These are phyloP conservation scores for Lasioglossum villosulum DNA, from an alignment of 2,888 invertebrate species.

Conservation along the genomic window DNA sequence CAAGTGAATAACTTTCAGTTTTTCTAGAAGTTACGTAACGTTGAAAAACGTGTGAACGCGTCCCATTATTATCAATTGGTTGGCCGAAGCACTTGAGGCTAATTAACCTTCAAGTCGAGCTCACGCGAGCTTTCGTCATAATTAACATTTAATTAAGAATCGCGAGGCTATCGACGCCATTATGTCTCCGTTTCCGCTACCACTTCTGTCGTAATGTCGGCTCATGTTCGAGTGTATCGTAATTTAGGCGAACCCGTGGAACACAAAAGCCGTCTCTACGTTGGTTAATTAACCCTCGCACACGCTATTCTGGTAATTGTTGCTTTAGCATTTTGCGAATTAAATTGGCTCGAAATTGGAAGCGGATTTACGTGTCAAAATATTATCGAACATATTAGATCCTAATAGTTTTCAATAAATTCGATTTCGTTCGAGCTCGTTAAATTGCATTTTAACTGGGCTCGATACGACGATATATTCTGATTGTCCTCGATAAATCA, in stretches of 20 bases:
- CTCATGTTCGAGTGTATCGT: background rate
- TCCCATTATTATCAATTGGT: slow-evolving; percentile 18
- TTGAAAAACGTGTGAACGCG: background rate
- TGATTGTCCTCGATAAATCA: background rate
- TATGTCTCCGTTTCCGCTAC: background rate
- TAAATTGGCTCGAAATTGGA: background rate
- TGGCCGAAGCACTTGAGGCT: slow-evolving; percentile 26
- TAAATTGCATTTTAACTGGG: background rate
- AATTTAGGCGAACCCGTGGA: background rate
- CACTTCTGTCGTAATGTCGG: background rate
- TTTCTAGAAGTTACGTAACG: background rate
- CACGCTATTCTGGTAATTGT: background rate
- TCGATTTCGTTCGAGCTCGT: background rate
- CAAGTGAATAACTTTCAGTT: background rate
- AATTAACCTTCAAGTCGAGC: slow-evolving; percentile 43
- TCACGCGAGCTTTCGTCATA: slow-evolving; percentile 13
- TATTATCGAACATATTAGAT: background rate
- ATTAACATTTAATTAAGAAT: slow-evolving; percentile 33
- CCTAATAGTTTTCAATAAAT: slow-evolving; percentile 6
- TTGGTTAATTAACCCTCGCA: background rate
- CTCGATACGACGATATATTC: background rate
- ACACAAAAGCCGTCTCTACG: slow-evolving; percentile 5
- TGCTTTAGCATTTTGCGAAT: background rate
- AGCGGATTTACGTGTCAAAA: background rate
- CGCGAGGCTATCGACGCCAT: background rate